phyloP scores from a whole-genome alignment of 1,140 invertebrate genomes.

The Tetraneura akinire region DNA sequence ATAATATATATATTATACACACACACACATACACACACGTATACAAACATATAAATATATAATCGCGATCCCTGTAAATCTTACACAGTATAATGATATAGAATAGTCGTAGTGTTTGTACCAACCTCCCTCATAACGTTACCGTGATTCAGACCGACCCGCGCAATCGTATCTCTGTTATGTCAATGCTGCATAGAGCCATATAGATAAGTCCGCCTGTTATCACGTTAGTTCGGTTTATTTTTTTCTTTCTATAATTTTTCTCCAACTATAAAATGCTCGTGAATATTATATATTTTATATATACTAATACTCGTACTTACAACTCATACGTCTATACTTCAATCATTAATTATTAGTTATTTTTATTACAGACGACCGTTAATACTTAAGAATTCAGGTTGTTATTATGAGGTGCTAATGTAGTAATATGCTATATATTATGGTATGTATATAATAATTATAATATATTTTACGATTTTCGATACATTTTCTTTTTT shows the following conservation, averaged over 20 bases:
- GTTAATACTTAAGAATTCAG: too few relatives aligned
- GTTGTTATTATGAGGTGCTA: too few relatives aligned
- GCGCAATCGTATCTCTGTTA: background rate
- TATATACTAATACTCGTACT: too few relatives aligned
- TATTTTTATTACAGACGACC: too few relatives aligned
- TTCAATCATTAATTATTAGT: too few relatives aligned
- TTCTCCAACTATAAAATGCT: background rate
- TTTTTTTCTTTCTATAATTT: background rate
- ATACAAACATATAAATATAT: slow-evolving; percentile 18
- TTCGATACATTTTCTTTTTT: too few relatives aligned
- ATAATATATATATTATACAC: background rate
- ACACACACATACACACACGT: background rate
- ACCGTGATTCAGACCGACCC: background rate
- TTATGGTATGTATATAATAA: too few relatives aligned
- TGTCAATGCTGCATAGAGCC: background rate
- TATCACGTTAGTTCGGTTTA: slow-evolving; percentile 14
- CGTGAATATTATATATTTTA: too few relatives aligned
- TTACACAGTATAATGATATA: background rate
- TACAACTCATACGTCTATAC: too few relatives aligned
- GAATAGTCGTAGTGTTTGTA: background rate
- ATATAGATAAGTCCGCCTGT: background rate
- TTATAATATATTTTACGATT: too few relatives aligned
- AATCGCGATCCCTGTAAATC: slow-evolving; percentile 30
- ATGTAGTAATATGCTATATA: too few relatives aligned
- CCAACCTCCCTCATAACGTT: background rate